Base-by-base conservation (phyloP, 1,140 invertebrate species). In the Trichomalopsis sarcophagae region DNA sequence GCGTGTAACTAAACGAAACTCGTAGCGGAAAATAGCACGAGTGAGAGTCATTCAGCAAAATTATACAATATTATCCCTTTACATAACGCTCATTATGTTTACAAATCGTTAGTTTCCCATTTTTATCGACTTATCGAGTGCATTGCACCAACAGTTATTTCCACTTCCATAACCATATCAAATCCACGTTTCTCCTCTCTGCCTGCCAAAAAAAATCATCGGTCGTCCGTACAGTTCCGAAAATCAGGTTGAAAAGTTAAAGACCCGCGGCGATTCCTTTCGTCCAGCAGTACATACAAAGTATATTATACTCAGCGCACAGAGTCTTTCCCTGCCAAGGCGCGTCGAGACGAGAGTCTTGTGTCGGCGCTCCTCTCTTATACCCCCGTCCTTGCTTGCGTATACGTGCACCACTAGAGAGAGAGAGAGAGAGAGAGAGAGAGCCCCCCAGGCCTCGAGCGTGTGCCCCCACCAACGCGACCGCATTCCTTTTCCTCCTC, bases 401-500 rank as follows among this genome's bases (percentile, higher is more conserved):
- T 9, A 13, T 68, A 68, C 11, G 11, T 23, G 11, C 17, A n/a
- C 23, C 66, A 68, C 66, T 36, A 36, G 0, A 11, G 17, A 55
- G 69, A 0, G 33, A 27, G 69, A 73, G 21, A 33, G 10, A 73
- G 69, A 73, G 69, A 73, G 69, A 73, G 69, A 73, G 23, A 33
- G 69, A 73, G 69, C 30, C 27, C 36, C 71, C 36, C 55, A n/a
- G 23, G 30, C 55, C 82, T 75, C 81, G 17, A 50, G 23, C 27
- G 68, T 71, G 11, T 71, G 10, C 84, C 82, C 81, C 86, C 86
- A 73, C 75, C 85, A 87, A 87, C 88, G 88, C 90, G 90, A 91
- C 90, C 92, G 90, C 91, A 92, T 92, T 92, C 91, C 91, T 91
- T 91, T 88, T 89, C 89, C 88, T 88, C 88, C 90, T 90, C 90